Evolutionary conservation across 1,140 invertebrate species (phyloP).

Genomic region (Drosophila grimshawi): DNA sequence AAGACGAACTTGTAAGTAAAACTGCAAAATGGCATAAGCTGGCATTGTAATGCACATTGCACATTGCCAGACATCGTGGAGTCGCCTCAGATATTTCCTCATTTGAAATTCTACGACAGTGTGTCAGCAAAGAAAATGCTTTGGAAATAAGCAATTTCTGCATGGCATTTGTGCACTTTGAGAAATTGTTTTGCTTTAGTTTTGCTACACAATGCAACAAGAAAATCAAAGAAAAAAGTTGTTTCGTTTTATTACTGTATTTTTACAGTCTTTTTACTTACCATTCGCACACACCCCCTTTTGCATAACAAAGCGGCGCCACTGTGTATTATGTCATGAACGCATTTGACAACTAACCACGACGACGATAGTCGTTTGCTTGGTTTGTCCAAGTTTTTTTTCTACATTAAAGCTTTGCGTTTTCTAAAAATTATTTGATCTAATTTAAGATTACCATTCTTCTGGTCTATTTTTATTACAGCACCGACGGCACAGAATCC

Average conservation of each 20-base stretch:
- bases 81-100: conserved; percentile 33
- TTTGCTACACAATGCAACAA: conserved; percentile 18
- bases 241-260: conserved; percentile 62
- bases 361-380: background rate
- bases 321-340: conserved; percentile 26
- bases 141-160: conserved; percentile 71
- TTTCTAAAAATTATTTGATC: background rate
- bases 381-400: background rate
- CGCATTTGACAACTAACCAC: conserved; percentile 3
- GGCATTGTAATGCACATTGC: conserved; percentile 28
- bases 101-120: conserved; percentile 64
- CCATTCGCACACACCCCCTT: background rate
- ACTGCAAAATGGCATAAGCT: conserved; percentile 13
- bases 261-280: conserved; percentile 33
- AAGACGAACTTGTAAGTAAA: background rate
- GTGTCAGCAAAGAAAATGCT: conserved; percentile 23
- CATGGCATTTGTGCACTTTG: conserved; percentile 51
- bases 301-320: conserved; percentile 51
- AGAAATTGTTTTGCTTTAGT: conserved; percentile 53
- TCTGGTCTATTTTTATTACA: conserved; percentile 78
- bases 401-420: background rate
- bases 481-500: conserved; percentile 89
- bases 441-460: conserved; percentile 23
- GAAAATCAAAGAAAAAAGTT: conserved; percentile 18
- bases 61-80: conserved; percentile 52